Evolutionary conservation across 1,140 invertebrate species (phyloP), one percentile per base, ranked within the genome.

Genomic region (Drosophila mauritiana): DNA sequence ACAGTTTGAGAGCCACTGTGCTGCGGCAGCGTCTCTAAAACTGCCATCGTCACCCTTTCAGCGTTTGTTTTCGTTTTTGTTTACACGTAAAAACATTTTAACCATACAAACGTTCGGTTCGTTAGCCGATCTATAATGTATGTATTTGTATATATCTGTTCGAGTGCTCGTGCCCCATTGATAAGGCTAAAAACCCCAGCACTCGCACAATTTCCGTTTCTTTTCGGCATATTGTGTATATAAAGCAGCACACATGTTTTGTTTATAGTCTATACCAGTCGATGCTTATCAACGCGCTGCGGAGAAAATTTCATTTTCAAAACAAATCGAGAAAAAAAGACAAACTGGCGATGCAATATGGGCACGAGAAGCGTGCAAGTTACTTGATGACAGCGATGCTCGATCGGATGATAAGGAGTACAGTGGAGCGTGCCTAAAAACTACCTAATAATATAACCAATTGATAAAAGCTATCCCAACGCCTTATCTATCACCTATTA

Each of bases 101-200:
- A 10, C 40, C 34, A 48, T 45, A 54, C 53, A 48, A 37, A 54
- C 53, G 52, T 48, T 51, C 54, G 31, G 43, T 74, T 46, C 59
- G 36, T 67, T 59, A 65, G 25, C 64, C 48, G 39, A 45, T 68
- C 36, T 42, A 25, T 45, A 31, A 7, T 58, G 13, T 68, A n/a
- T 72, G 7, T 11, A 13, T 62, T 46, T 57, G 25, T 55, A 15
- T 36, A 67, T 76, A 39, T 57, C 45, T 68, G 48, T 49, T 72
- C 67, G 45, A 55, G 68, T 78, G 53, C 82, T 70, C 76, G 82
- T 76, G 73, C 59, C 63, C 69, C 83, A 78, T 86, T 88, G 82
- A 86, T 86, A 86, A 86, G 64, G 39, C 53, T 53, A 68, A 65
- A 86, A 72, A 88, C 61, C 65, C 51, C 56, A 57, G 63, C 58